Conservation (phyloP, 2,113 vertebrate genomes). For the Marmota monax region DNA sequence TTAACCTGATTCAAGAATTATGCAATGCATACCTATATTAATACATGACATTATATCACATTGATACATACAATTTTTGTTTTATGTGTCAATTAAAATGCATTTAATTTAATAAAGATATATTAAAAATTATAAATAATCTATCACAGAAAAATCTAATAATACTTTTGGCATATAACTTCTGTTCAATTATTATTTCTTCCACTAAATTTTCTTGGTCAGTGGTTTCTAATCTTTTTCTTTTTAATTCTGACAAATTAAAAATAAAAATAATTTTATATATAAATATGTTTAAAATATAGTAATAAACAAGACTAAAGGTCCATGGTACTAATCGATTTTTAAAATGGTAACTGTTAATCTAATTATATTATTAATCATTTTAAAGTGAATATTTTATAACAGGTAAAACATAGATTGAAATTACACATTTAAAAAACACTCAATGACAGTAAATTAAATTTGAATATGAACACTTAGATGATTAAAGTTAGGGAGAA, state of each 20-base stretch:
- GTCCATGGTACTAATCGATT: background rate
- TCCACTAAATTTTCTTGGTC: background rate
- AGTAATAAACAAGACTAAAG: background rate
- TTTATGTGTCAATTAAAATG: too few relatives aligned
- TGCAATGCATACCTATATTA: too few relatives aligned
- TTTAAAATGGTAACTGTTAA: background rate
- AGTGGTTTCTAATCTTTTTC: background rate
- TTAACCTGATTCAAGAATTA: too few relatives aligned
- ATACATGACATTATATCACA: too few relatives aligned
- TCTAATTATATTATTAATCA: background rate
- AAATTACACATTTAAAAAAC: background rate
- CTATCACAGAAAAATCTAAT: background rate
- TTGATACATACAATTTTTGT: too few relatives aligned
- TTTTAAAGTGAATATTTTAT: background rate
- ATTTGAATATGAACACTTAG: background rate
- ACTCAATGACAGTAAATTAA: background rate
- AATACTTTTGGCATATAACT: background rate
- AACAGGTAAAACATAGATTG: background rate
- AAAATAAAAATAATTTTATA: background rate
- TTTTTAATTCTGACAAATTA: background rate
- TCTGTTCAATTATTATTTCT: background rate
- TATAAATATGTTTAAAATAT: background rate
- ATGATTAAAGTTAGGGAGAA: background rate
- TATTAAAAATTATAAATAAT: too few relatives aligned
- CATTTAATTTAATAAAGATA: too few relatives aligned